Conservation (phyloP, 1,140 invertebrate genomes). For the Neodiprion fabricii region DNA sequence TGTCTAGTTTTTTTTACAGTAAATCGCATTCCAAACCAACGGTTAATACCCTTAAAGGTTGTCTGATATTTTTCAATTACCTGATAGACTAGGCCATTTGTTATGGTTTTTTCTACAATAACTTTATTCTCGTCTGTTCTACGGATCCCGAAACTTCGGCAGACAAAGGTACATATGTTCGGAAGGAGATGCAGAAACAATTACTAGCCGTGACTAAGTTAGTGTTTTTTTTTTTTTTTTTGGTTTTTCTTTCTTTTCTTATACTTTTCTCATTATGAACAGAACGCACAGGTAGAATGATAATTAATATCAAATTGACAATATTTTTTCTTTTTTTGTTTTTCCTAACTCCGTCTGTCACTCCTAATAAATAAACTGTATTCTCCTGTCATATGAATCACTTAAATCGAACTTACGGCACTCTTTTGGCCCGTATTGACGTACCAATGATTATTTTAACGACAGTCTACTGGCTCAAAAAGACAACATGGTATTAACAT, state of each 20-base stretch:
- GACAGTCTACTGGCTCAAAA: background rate
- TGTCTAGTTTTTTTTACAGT: conserved; percentile 36
- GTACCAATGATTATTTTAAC: background rate
- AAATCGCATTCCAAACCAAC: conserved; percentile 42
- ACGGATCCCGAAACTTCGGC: background rate
- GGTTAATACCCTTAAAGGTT: background rate
- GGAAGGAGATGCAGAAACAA: background rate
- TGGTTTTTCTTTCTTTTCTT: background rate
- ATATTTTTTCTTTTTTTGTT: too few species aligned
- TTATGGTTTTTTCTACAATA: background rate
- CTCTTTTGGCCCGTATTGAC: too few species aligned
- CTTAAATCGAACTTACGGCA: too few species aligned
- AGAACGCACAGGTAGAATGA: too few species aligned
- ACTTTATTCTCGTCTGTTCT: background rate
- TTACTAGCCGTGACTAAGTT: background rate
- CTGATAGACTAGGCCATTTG: background rate
- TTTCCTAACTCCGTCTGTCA: too few species aligned
- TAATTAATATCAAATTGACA: background rate
- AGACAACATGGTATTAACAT: background rate
- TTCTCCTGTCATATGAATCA: too few species aligned
- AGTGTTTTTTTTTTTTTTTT: too few species aligned
- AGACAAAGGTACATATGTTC: background rate
- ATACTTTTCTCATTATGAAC: background rate
- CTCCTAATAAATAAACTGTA: too few species aligned
- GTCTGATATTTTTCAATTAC: background rate